Evolutionary conservation across 1,140 invertebrate species (phyloP).

Genomic region (Drosophila auraria): DNA sequence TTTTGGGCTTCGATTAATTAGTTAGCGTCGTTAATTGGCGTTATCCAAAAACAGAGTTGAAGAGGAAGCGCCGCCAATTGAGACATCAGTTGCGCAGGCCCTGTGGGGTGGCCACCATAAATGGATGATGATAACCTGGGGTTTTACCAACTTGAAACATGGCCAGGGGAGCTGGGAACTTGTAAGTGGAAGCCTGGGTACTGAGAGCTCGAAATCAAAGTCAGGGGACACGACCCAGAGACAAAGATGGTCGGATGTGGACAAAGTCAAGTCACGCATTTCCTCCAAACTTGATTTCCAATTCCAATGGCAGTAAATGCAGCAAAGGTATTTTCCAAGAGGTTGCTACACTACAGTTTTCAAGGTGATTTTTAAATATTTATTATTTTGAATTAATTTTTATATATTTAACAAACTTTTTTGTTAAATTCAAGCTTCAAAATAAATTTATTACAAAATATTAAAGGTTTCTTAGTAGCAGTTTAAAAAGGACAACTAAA

Average conservation of each 20-base stretch:
- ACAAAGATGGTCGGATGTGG: slow-evolving; percentile 22
- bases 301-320: slow-evolving; percentile 46
- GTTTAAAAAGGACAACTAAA: background rate
- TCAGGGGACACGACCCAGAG: slow-evolving; percentile 55
- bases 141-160: slow-evolving; percentile 6
- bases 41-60: slow-evolving; percentile 52
- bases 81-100: slow-evolving; percentile 46
- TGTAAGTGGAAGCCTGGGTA: background rate
- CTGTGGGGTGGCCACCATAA: slow-evolving; percentile 24
- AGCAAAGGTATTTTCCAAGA: background rate
- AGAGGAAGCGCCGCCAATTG: slow-evolving; percentile 54
- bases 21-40: slow-evolving; percentile 63
- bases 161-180: slow-evolving; percentile 5
- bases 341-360: background rate
- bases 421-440: background rate
- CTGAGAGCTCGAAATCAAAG: background rate
- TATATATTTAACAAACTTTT: background rate
- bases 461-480: background rate
- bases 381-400: background rate
- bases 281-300: slow-evolving; percentile 76
- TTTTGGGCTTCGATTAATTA: slow-evolving; percentile 65
- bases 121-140: slow-evolving; percentile 32
- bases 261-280: slow-evolving; percentile 75
- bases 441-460: too few relatives aligned
- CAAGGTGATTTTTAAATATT: background rate